Evolutionary conservation across 1,140 invertebrate species (phyloP), one percentile per base, ranked within the genome.

Genomic region (Listronotus oregonensis): DNA sequence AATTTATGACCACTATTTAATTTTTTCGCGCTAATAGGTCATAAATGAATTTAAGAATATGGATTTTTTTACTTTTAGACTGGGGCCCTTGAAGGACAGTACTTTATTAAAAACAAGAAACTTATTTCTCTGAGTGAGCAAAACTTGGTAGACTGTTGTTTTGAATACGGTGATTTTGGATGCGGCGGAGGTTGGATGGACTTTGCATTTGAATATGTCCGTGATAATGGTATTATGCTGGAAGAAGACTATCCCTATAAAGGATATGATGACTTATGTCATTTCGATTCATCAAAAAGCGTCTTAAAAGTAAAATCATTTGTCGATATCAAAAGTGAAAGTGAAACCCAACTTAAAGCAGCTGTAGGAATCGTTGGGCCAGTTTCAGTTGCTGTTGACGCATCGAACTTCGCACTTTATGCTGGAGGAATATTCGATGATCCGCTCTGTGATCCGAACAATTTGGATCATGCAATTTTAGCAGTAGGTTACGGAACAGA

Each of bases 331-430:
- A 50, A 27, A 6, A 6, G 10, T 39, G 34, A 34, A 40, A 61
- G 58, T 18, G 58, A 61, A 39, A 12, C 10, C 7, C 44, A 61
- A 12, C 46, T 61, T 2, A 27, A 61, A 51, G 44, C 58, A 49
- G 58, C 58, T 51, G 44, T 61, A 7, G 58, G 21, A 12, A 39
- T 37, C 4, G 32, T 61, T 1, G 58, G 96, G 14, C 96, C 96
- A 6, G 75, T 92, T 11, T 86, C 90, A 6, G 85, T 93, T 55
- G 95, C 93, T 61, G 98, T 99, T 75, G 95, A 98, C 84, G 95
- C 96, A 56, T 10, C 14, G 2, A 17, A 17, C 14, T 61, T 71
- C 21, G 52, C 66, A 14, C 11, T 64, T 31, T 73, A 73, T 39
- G 17, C 27, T 8, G 39, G 46, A 10, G 71, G 71, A 43, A 27